phyloP scores from a whole-genome alignment of 37 sponge, comb jelly and placozoan species.

The Mnemiopsis leidyi region DNA sequence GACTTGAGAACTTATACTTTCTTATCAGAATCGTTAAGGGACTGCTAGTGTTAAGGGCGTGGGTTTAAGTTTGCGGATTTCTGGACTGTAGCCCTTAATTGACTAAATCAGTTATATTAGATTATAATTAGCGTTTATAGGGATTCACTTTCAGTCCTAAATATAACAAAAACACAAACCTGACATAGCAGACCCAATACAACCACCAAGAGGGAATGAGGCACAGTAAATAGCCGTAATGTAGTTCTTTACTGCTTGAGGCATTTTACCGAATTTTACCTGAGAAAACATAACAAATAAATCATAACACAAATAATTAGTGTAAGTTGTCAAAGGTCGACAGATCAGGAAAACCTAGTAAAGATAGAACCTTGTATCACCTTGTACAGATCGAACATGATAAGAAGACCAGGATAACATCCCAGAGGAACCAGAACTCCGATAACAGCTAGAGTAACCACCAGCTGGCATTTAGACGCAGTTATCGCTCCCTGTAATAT shows the following conservation, averaged over 20 bases:
- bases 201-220: conserved; percentile 52
- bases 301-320: too few relatives aligned
- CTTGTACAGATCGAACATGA: conserved; percentile 37
- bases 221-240: conserved; percentile 56
- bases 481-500: neutral
- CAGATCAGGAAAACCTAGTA: too few relatives aligned
- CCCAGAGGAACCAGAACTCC: conserved; percentile 32
- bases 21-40: too few relatives aligned
- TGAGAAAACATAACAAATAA: neutral
- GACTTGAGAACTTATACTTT: too few relatives aligned
- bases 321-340: too few relatives aligned
- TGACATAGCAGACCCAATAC: neutral
- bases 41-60: too few relatives aligned
- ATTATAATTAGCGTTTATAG: too few relatives aligned
- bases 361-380: too few relatives aligned
- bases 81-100: too few relatives aligned
- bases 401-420: conserved; percentile 24
- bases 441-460: neutral
- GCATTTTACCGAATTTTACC: neutral
- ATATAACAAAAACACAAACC: neutral
- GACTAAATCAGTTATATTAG: too few relatives aligned
- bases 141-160: too few relatives aligned
- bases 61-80: too few relatives aligned
- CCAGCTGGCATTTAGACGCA: neutral
- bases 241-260: conserved; percentile 35